Base-by-base conservation (phyloP, 2,113 vertebrate genomes). In the Scophthalmus maximus region DNA sequence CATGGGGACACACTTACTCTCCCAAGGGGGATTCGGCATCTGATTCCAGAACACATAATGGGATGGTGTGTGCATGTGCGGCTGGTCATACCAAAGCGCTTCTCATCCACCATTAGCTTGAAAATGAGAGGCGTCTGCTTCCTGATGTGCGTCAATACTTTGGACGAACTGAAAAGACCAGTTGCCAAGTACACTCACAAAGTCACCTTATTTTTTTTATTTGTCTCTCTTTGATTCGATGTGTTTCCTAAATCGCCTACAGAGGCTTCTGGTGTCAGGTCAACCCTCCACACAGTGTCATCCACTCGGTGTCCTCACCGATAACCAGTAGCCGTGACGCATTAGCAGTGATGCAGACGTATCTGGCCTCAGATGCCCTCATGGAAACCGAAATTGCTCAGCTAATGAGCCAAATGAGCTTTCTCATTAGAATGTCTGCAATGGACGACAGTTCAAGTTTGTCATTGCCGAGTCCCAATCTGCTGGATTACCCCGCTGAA, bases 1-100 rank as follows among this genome's bases (percentile, higher is more conserved):
- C 86, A 87, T 81, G 79, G 80, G 57, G 78, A 84, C 88, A 84
- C 52, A 68, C 81, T 86, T 88, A 67, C 76, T 88, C 73, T 85
- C 76, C 86, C 78, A 26, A 55, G 77, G 84, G 87, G 88, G 84
- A 63, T 87, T 78, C 73, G 38, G 70, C 76, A 66, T 87, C 86
- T 85, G 83, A 87, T 87, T 89, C 74, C 72, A 68, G 66, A 87
- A 67, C 72, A 51, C 61, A 73, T 78, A 85, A 87, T 77, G 61
- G 66, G 5, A 29, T 71, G 34, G 80, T 83, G 82, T 77, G 73
- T 82, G 78, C 32, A 42, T 58, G 50, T 85, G 67, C 65, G 49
- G 68, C 83, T 59, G 86, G 82, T 81, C 74, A 60, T 64, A 69
- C 64, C 72, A 53, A 76, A 70, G 66, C 38, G 8, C 53, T 86